Conservation (phyloP, 37 sponge, comb jelly and placozoan species). For the Geodia barretti region DNA sequence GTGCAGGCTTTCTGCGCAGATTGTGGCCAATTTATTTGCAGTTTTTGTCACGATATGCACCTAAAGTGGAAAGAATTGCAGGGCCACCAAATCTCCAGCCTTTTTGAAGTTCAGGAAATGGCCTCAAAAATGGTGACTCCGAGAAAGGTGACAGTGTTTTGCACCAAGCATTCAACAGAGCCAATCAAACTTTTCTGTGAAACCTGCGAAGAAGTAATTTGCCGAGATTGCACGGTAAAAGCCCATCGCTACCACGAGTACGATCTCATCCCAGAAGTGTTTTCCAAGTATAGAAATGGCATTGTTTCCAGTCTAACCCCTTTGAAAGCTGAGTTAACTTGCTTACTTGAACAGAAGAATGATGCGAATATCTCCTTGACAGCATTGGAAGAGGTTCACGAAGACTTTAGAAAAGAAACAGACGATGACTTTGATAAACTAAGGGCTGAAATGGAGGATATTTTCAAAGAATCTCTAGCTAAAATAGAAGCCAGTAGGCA, state of each 20-base stretch:
- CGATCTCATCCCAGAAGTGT: constrained; percentile 15
- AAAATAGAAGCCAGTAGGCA: too few species aligned
- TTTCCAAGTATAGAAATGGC: constrained; percentile 20
- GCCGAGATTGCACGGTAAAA: constrained; percentile 27
- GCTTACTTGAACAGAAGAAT: too few species aligned
- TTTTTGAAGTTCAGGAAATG: too few species aligned
- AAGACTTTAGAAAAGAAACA: too few species aligned
- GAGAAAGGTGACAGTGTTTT: neutral
- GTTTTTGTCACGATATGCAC: neutral
- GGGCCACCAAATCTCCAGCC: neutral
- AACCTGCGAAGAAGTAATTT: constrained; percentile 48
- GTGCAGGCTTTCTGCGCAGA: too few species aligned
- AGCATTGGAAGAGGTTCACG: too few species aligned
- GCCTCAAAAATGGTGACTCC: neutral
- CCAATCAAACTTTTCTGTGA: constrained; percentile 44
- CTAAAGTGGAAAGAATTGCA: neutral
- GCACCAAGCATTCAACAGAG: constrained; percentile 16
- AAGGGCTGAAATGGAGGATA: too few species aligned
- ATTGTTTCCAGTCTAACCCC: constrained; percentile 2
- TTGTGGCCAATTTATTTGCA: neutral
- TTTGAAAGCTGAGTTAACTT: too few species aligned
- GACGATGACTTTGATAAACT: too few species aligned
- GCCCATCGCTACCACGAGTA: constrained; percentile 33
- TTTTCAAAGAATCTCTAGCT: too few species aligned
- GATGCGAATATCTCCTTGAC: too few species aligned